phyloP scores from a whole-genome alignment of 2,888 invertebrate species.

The Hemaris fuciformis region DNA sequence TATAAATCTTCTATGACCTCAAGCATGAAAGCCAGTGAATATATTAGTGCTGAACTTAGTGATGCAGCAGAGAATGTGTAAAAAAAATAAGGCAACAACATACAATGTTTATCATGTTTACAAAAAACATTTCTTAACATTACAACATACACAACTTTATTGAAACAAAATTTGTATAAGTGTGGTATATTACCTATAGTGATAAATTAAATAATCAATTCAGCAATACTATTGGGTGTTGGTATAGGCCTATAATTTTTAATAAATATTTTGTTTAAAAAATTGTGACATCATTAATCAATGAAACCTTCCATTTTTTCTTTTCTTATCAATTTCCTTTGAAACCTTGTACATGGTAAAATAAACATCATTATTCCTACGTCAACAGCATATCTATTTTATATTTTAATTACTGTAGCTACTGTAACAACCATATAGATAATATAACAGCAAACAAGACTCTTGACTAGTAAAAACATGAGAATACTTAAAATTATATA shows the following conservation, averaged over 20 bases:
- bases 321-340: neutral
- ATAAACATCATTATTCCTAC: neutral
- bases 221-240: neutral
- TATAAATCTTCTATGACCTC: constrained; percentile 38
- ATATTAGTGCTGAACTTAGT: constrained; percentile 43
- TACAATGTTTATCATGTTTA: neutral
- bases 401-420: neutral
- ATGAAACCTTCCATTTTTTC: neutral
- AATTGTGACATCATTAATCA: neutral
- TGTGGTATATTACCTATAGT: neutral
- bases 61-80: constrained; percentile 47
- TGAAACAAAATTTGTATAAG: neutral
- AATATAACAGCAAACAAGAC: neutral
- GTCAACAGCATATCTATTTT: neutral
- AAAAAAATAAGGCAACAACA: neutral
- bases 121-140: neutral
- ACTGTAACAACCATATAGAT: neutral
- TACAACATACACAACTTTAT: neutral
- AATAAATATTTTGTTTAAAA: neutral
- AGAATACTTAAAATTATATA: neutral
- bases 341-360: neutral
- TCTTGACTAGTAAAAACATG: neutral
- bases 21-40: constrained; percentile 35
- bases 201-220: neutral
- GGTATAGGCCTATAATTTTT: neutral